These are phyloP conservation scores for Nipponia nippon DNA, from an alignment of 2,113 vertebrate species.

Conservation along the genomic window DNA sequence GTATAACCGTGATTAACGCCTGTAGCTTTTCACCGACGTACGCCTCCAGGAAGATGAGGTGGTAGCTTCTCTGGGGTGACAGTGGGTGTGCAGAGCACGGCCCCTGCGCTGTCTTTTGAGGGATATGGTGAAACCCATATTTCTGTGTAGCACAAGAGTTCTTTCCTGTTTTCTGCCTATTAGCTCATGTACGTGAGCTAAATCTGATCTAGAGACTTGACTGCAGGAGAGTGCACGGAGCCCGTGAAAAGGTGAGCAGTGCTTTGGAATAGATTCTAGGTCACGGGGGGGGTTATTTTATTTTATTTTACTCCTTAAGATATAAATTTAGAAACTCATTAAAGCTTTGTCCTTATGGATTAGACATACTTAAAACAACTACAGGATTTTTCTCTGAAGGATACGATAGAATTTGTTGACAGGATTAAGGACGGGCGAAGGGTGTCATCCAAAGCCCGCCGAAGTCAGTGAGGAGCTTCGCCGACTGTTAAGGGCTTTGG, in stretches of 20 bases:
- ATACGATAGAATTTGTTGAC: conserved; percentile 3
- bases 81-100: accelerated
- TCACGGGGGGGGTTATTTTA: neutral
- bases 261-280: conserved; percentile 2
- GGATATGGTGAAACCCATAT: neutral
- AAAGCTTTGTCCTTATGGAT: conserved; percentile 55
- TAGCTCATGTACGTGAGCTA: accelerated
- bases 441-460: neutral
- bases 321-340: conserved; percentile 61
- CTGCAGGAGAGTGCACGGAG: accelerated
- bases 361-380: conserved; percentile 32
- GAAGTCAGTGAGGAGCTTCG: neutral
- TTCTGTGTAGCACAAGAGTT: neutral
- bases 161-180: neutral
- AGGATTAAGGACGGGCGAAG: neutral
- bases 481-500: neutral
- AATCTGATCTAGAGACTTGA: neutral
- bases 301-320: conserved; percentile 22
- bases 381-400: conserved; percentile 11
- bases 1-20: accelerated
- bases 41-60: neutral
- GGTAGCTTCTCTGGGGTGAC: neutral
- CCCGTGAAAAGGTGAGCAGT: neutral
- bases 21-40: neutral
- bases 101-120: neutral